Conservation (phyloP, 2,797 vertebrate species). For the Mormyrus proboscirostris region DNA sequence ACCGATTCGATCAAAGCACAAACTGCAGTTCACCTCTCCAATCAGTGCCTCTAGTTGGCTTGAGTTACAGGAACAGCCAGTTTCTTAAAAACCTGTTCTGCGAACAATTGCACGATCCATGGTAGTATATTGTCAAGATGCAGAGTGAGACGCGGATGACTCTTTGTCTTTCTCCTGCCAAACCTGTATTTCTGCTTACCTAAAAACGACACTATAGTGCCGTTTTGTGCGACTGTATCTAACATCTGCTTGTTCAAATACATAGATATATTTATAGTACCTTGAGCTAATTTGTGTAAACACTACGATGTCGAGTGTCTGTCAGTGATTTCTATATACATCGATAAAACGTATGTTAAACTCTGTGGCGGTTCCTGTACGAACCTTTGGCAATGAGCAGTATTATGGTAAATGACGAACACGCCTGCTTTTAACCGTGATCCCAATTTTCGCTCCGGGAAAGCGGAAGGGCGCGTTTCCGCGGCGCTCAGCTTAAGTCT, state of each 20-base stretch:
- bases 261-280: not conserved
- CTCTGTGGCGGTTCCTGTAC: not conserved
- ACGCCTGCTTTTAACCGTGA: not conserved
- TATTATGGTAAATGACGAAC: not conserved
- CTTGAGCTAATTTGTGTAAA: not conserved
- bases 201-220: not conserved
- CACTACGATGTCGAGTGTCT: not conserved
- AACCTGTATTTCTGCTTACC: conserved; percentile 21
- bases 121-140: not conserved
- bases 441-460: not conserved
- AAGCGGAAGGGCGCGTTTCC: not conserved
- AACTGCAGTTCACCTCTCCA: not conserved
- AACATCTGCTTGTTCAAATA: conserved; percentile 2
- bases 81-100: conserved; percentile 13
- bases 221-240: conserved; percentile 2
- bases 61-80: conserved; percentile 9
- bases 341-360: not conserved
- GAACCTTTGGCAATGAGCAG: not conserved
- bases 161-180: conserved; percentile 18
- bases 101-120: not conserved
- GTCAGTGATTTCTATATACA: not conserved
- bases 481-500: not conserved
- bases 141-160: not conserved
- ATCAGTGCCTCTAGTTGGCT: conserved; percentile 16
- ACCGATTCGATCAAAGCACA: not conserved